phyloP scores from a whole-genome alignment of 2,888 invertebrate genomes.

The Glyphotaelius pellucidus region DNA sequence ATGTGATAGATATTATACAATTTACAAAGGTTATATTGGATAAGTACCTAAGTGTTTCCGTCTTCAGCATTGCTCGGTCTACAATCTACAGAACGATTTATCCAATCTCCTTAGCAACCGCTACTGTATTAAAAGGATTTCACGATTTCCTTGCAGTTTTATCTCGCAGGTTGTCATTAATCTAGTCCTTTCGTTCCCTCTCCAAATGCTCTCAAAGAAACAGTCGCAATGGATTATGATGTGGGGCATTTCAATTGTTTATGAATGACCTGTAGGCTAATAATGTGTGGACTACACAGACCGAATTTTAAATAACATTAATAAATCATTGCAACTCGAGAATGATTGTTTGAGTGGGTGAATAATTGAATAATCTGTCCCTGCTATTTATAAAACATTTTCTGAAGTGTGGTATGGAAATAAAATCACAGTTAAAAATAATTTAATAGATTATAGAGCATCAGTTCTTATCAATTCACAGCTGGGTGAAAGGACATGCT shows the following conservation, averaged over 20 bases:
- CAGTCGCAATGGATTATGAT: neutral
- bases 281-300: neutral
- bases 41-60: constrained; percentile 3
- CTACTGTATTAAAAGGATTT: neutral
- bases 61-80: neutral
- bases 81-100: neutral
- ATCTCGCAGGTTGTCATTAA: neutral
- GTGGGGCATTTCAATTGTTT: neutral
- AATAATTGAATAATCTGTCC: neutral
- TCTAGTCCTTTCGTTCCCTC: neutral
- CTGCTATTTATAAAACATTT: neutral
- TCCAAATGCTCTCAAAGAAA: neutral
- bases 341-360: neutral
- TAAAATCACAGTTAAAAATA: too few relatives aligned
- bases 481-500: too few relatives aligned
- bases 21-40: constrained; percentile 8
- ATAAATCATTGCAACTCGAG: neutral
- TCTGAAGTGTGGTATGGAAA: neutral
- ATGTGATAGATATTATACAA: neutral
- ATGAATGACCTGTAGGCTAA: neutral
- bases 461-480: too few relatives aligned
- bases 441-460: too few relatives aligned
- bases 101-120: neutral
- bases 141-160: neutral
- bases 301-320: neutral